phyloP scores from a whole-genome alignment of 1,140 invertebrate genomes.

The Aleiodes sp. region DNA sequence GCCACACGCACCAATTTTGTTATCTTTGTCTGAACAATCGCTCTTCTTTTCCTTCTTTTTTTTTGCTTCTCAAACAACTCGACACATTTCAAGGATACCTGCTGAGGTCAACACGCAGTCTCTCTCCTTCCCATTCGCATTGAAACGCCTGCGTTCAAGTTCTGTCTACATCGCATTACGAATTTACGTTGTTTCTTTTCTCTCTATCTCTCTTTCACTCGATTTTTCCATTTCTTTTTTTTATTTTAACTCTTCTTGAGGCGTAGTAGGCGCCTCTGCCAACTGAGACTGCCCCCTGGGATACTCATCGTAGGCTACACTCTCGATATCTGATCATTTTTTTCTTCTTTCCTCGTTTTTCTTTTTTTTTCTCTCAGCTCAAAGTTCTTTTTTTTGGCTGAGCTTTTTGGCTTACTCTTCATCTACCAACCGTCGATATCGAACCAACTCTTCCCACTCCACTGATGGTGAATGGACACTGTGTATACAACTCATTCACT shows the following conservation, averaged over 20 bases:
- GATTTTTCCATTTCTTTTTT: not conserved
- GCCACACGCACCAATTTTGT: constrained; percentile 18
- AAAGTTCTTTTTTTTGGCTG: too few species aligned
- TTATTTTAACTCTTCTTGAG: constrained; percentile 2
- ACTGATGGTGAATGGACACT: not conserved
- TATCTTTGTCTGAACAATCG: constrained; percentile 10
- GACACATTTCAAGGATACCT: constrained; percentile 7
- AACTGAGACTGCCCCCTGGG: not conserved
- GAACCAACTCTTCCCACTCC: not conserved
- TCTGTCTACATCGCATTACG: not conserved
- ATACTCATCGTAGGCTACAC: not conserved
- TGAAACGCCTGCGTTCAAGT: constrained; percentile 11
- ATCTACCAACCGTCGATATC: constrained; percentile 17
- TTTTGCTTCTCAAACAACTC: constrained; percentile 6
- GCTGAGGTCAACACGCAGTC: not conserved
- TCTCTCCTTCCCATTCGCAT: constrained; percentile 11
- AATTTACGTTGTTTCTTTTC: constrained; percentile 1
- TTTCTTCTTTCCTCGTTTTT: not conserved
- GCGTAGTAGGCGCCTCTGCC: constrained; percentile 15
- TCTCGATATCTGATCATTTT: not conserved
- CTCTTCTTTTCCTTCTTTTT: constrained; percentile 16
- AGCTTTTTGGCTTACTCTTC: too few species aligned
- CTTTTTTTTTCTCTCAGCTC: not conserved
- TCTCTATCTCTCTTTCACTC: not conserved
- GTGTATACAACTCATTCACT: constrained; percentile 13